Evolutionary conservation across 2,888 invertebrate genomes (phyloP), one percentile per base, ranked within the genome.

Genomic region (Quadriops clusia): DNA sequence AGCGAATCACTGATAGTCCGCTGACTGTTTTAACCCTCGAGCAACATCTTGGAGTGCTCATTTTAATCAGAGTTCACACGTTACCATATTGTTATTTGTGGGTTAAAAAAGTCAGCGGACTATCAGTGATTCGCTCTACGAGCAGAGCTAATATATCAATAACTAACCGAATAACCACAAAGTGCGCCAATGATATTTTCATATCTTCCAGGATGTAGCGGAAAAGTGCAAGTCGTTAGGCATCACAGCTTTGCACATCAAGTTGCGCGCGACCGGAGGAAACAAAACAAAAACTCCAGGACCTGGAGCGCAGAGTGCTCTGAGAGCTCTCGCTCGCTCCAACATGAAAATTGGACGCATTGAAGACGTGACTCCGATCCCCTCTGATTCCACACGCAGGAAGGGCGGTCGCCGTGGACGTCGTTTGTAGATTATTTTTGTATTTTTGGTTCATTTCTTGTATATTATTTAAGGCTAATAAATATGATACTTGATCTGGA

Each of bases 391-490:
- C 40, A 98, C 97, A 32, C 83, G 98, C 60, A 91, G 97, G 77
- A 98, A 98, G 87, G 97, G 97, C 60, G 98, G 98, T 68, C 82
- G 98, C 58, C 85, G 98, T 71, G 98, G 98, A 71, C 85, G 98
- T 67, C 83, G 98, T 72, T 77, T 98, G 77, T 98, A 94, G 74
- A 67, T 59, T 63, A 56, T 58, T 63, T 29, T 36, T n/a, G n/a
- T n/a, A n/a, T n/a, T 34, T 32, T 17, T 34, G 29, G 38, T 39
- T 40, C 36, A 30, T 34, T 30, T 41, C 39, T 37, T 38, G 38
- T 38, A 28, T 35, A 34, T 31, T 33, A 31, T 38, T 44, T 36
- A 31, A 32, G 17, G 18, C 17, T 24, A 18, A 9, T 18, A 9
- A 16, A 4, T 6, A 18, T 23, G 22, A 41, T 23, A 24, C 32